Base-by-base conservation (phyloP, 2,113 vertebrate genomes). In the Microcebus lehilahytsara region DNA sequence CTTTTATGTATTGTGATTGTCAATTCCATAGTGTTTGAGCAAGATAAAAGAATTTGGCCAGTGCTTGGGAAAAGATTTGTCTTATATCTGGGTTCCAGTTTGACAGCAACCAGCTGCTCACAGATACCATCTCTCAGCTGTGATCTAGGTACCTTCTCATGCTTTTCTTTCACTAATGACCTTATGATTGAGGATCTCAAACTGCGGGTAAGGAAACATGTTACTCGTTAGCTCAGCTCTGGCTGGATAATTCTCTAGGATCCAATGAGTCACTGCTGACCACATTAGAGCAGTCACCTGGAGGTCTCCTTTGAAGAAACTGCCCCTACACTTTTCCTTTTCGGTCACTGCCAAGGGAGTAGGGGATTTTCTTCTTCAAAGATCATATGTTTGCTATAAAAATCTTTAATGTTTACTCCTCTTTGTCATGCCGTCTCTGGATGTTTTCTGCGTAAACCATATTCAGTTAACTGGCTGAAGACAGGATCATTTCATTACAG, bases 291-390 rank as follows among this genome's bases (percentile, higher is more conserved):
- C 10, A 34, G 90, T 87, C 86, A 94, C 79, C 80, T 95, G 89
- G 37, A 80, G 34, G 51, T 89, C 64, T 92, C 23, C 74, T 96
- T 96, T 97, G 89, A 96, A 89, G 91, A 78, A 89, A 75, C 79
- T 37, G 53, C 37, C 37, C 60, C 40, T 20, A 40, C 5, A 19
- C 12, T 83, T 72, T 90, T 94, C 81, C 40, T 77, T 60, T 91
- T 75, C 86, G 87, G 49, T 89, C 40, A 66, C 40, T 93, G 86
- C 96, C 83, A 93, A 89, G 19, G 66, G 91, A 92, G 25, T 86
- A 93, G 62, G 56, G 14, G 19, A 46, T 83, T 96, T 85, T 94
- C 83, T 91, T 94, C 81, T 96, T 95, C 93, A 94, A 96, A 95
- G 86, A 80, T 94, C 46, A 58, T 86, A 58, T 69, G 37, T 89